Evolutionary conservation across 2,113 vertebrate genomes (phyloP), one percentile per base, ranked within the genome.

Genomic region (Chlorodrepanis virens): DNA sequence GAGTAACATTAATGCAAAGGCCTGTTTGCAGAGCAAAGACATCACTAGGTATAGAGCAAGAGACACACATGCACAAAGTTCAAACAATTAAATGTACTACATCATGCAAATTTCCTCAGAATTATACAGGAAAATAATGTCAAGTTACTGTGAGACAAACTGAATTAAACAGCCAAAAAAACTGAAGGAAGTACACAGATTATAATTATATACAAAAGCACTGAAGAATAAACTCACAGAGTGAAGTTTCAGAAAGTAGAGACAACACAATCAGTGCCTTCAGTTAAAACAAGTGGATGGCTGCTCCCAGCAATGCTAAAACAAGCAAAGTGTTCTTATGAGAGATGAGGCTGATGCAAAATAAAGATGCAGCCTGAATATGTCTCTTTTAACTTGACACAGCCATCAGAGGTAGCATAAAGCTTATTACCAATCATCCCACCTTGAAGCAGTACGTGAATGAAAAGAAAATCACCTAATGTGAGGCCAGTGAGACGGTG

Each of bases 401-500:
- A 95, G 83, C 50, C 85, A 90, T 93, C 82, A 88, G 42, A 86
- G 24, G 60, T 47, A 93, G 59, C 79, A 74, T 23, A 68, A 92
- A 92, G 77, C 83, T 95, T 78, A 91, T 94, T 92, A 87, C 86
- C 29, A 78, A 87, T 60, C 91, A 95, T 87, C 87, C 64, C 83
- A 94, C 91, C 93, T 87, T 92, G 81, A 94, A 89, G 61, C 1
- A 79, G 56, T 64, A 75, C 0, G 4, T 68, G 93, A 94, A 84
- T 40, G 69, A 94, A 94, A 95, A 94, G 56, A 64, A 90, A 95
- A 92, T 94, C 64, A 57, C 29, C 12, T 42, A 71, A 71, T 2
- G 1, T 23, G 39, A 87, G 78, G 83, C 39, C 91, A 89, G 72
- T 25, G 83, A 95, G 91, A 89, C 45, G 80, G 72, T 76, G 77